Evolutionary conservation across 1,140 invertebrate genomes (phyloP).

Genomic region (Drosophila serrata): DNA sequence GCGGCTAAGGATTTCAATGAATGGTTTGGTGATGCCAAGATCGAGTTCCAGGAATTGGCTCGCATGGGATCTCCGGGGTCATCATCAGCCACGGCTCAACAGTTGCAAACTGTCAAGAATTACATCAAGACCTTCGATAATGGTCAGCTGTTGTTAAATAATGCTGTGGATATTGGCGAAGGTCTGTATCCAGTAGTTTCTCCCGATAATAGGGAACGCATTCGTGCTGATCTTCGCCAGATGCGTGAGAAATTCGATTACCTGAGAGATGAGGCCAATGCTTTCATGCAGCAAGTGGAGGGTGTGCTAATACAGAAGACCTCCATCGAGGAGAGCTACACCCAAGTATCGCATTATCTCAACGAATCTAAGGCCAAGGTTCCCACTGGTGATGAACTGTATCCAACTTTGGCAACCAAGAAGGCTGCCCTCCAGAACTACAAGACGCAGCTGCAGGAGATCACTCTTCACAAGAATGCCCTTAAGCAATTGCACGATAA

Average conservation of each 20-base stretch:
- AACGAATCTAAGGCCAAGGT: conserved; percentile 90
- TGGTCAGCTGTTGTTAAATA: conserved; percentile 92
- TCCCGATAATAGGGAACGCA: conserved; percentile 93
- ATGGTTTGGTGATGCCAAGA: conserved; percentile 92
- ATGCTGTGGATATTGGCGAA: conserved; percentile 94
- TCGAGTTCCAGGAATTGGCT: conserved; percentile 83
- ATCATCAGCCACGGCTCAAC: conserved; percentile 79
- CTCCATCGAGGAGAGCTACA: conserved; percentile 95
- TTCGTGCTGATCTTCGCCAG: conserved; percentile 92
- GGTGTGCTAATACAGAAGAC: conserved; percentile 94
- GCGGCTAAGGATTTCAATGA: conserved; percentile 90
- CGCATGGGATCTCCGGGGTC: conserved; percentile 84
- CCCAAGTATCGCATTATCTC: conserved; percentile 93
- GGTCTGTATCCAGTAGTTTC: conserved; percentile 94
- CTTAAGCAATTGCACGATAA: conserved; percentile 92
- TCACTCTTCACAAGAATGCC: conserved; percentile 92
- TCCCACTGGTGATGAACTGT: conserved; percentile 89
- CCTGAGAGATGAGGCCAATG: conserved; percentile 93
- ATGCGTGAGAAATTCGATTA: conserved; percentile 94
- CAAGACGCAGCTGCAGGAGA: conserved; percentile 92
- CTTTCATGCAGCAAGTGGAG: conserved; percentile 94
- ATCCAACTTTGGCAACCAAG: conserved; percentile 93
- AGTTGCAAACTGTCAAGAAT: conserved; percentile 79
- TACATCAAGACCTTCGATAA: conserved; percentile 91
- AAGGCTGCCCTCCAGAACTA: conserved; percentile 93